These are phyloP conservation scores for Nymphalis polychloros DNA, from an alignment of 2,888 invertebrate genomes.

Conservation along the genomic window DNA sequence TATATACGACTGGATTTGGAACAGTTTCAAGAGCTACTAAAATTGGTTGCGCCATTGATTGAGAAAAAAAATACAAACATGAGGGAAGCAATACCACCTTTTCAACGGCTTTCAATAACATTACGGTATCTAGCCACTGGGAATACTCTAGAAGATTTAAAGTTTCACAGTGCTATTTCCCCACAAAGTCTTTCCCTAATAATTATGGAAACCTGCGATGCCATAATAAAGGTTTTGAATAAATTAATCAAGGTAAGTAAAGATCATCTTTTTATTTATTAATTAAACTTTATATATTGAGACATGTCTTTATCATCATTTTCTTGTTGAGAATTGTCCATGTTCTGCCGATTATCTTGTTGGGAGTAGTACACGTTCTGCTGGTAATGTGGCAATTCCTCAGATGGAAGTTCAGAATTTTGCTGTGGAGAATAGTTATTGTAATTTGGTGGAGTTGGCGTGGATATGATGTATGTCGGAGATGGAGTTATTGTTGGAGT, in stretches of 20 bases:
- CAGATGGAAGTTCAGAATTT: slow-evolving; percentile 34
- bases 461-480: too few relatives aligned
- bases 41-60: slow-evolving; percentile 2
- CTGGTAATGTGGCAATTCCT: slow-evolving; percentile 35
- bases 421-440: slow-evolving; percentile 33
- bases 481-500: too few relatives aligned
- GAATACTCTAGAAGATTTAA: slow-evolving; percentile 38
- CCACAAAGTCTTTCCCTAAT: slow-evolving; percentile 37
- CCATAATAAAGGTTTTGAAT: slow-evolving; percentile 36
- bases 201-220: slow-evolving; percentile 37
- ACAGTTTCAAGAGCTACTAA: slow-evolving; percentile 3
- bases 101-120: slow-evolving; percentile 37
- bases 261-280: slow-evolving; percentile 24
- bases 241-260: slow-evolving; percentile 32
- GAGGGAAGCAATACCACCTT: slow-evolving; percentile 37
- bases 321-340: slow-evolving; percentile 21
- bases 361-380: slow-evolving; percentile 34
- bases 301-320: slow-evolving; percentile 24
- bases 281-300: slow-evolving; percentile 25
- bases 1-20: slow-evolving; percentile 1
- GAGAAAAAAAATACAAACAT: slow-evolving; percentile 30
- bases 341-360: slow-evolving; percentile 33
- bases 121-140: slow-evolving; percentile 38
- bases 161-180: slow-evolving; percentile 36
- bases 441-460: too few relatives aligned